A percentile compares a stretch with the other conserved stretches of the same genome.
Conservation (phyloP, 1,140 invertebrate species). For the Spodoptera litura region DNA sequence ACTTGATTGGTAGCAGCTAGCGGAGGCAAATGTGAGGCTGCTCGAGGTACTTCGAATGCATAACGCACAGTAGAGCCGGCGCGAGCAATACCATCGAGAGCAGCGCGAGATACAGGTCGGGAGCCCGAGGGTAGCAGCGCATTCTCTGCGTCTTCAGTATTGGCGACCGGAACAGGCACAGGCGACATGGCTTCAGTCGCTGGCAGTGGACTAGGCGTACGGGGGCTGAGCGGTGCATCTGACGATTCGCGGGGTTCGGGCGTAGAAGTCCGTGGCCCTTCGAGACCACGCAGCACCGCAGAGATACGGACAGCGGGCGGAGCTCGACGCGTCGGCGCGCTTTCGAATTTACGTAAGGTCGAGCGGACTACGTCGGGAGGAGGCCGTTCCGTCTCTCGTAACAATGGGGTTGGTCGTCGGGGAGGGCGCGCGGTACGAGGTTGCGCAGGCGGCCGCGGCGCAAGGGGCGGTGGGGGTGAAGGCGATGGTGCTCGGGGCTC, state of each 20-base stretch:
- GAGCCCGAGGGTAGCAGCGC: constrained; percentile 48
- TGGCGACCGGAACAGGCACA: background rate
- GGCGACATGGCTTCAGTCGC: constrained; percentile 50
- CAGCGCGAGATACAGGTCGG: constrained; percentile 85
- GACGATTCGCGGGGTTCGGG: constrained; percentile 70
- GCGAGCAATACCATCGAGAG: constrained; percentile 89
- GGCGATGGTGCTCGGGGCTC: constrained; percentile 58
- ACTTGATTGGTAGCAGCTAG: constrained; percentile 74
- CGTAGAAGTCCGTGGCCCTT: constrained; percentile 70
- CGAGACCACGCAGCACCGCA: constrained; percentile 71
- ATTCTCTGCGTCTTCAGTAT: constrained; percentile 7
- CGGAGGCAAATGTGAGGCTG: constrained; percentile 86
- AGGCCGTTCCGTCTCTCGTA: constrained; percentile 93
- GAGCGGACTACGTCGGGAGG: constrained; percentile 95
- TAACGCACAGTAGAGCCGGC: constrained; percentile 88
- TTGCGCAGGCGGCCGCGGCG: constrained; percentile 87
- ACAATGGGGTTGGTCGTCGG: constrained; percentile 89
- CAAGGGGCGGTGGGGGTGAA: constrained; percentile 61
- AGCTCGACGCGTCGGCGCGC: constrained; percentile 86
- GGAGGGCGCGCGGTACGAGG: constrained; percentile 85
- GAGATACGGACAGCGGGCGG: constrained; percentile 76
- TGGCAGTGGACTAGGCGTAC: constrained; percentile 67
- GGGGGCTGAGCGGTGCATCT: constrained; percentile 39
- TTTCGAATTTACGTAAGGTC: constrained; percentile 93
- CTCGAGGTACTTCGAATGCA: constrained; percentile 84